Evolutionary conservation across 2,888 invertebrate species (phyloP), one percentile per base, ranked within the genome.

Genomic region (Hypomecis atomaria): DNA sequence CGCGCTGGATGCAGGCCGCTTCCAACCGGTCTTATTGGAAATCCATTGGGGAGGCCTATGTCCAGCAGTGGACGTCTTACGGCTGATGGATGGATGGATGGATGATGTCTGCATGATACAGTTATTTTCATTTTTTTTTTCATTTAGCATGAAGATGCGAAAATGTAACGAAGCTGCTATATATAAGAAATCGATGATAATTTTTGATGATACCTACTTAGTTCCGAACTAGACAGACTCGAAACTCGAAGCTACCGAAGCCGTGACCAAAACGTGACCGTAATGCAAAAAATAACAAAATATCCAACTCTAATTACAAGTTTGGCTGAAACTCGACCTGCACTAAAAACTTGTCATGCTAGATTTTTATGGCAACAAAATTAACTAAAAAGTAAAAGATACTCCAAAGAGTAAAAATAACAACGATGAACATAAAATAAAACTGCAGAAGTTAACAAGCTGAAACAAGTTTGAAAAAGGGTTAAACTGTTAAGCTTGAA

Each of bases 241-340:
- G n/a, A 40, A 3, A 40, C 8, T 9, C 40, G 9, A 40, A 23
- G 23, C 23, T 23, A 23, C 23, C 23, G 23, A 23, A 23, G 3
- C 23, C 3, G 23, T 23, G 23, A 23, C 67, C 67, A 74, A 71
- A 75, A 83, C 82, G 82, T 82, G 82, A 81, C 79, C 78, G 75
- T 69, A 81, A 81, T 83, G 74, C 76, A 75, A 71, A 82, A 78
- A 81, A 80, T 71, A 75, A 74, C 65, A 68, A 71, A 78, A 81
- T 79, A 76, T 73, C 75, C 42, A 73, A 71, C 69, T 61, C 77
- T 83, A 83, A 84, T 84, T 83, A 84, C 82, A 44, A 53, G 45
- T 44, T 34, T 61, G 69, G 69, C 70, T 73, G 69, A 71, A 71
- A 73, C 65, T 61, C 59, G 57, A 58, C 67, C 65, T 59, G 71